phyloP scores from a whole-genome alignment of 1,140 invertebrate genomes.

The Meloidogyne hapla region DNA sequence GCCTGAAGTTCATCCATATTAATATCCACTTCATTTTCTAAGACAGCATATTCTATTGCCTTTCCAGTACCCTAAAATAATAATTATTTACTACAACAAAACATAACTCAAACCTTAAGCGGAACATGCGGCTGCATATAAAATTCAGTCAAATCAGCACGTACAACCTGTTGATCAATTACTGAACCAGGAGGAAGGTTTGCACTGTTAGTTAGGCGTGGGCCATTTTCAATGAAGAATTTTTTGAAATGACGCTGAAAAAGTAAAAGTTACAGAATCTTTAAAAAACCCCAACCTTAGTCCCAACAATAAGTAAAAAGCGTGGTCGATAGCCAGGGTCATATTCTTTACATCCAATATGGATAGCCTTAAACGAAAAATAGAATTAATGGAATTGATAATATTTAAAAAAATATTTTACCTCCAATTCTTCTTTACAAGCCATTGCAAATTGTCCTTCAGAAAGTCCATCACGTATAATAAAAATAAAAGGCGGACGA shows the following conservation, averaged over 20 bases:
- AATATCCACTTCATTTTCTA: conserved; percentile 27
- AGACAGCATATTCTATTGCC: conserved; percentile 31
- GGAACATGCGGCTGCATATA: conserved; percentile 30
- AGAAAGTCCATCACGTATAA: conserved; percentile 35
- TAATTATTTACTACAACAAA: not conserved
- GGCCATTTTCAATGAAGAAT: conserved; percentile 25
- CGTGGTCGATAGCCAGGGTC: conserved; percentile 14
- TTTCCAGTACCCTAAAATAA: conserved; percentile 35
- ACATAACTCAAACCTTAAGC: conserved; percentile 24
- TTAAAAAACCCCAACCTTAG: not conserved
- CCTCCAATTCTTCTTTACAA: conserved; percentile 15
- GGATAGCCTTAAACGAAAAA: conserved; percentile 25
- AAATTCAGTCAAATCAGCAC: conserved; percentile 31
- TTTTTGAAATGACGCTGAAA: conserved; percentile 30
- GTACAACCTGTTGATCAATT: conserved; percentile 23
- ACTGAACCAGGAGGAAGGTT: conserved; percentile 33
- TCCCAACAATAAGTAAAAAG: conserved; percentile 4
- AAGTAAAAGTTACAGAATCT: conserved; percentile 23
- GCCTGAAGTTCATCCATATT: conserved; percentile 29
- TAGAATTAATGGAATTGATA: not conserved
- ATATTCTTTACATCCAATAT: conserved; percentile 14
- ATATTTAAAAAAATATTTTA: not conserved
- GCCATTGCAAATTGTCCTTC: conserved; percentile 35
- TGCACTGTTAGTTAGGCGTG: not conserved
- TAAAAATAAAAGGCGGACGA: conserved; percentile 18